These are phyloP conservation scores for Cinclus mexicanus DNA, from an alignment of 2,113 vertebrate species.

Conservation along the genomic window DNA sequence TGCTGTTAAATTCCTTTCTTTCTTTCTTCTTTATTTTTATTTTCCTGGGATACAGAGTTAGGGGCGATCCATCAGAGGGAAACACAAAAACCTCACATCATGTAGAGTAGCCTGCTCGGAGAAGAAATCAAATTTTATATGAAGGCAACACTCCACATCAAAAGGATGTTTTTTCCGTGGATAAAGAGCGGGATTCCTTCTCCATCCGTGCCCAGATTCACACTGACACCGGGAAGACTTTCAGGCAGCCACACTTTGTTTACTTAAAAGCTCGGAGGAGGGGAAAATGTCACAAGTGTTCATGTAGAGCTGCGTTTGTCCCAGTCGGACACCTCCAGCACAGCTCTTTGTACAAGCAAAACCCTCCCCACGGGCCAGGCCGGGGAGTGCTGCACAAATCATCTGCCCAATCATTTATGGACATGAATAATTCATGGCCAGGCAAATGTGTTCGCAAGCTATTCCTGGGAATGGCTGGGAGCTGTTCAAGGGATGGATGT, in stretches of 20 bases:
- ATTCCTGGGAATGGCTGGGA: neutral
- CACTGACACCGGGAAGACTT: constrained; percentile 47
- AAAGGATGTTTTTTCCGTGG: constrained; percentile 34
- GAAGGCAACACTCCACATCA: constrained; percentile 1
- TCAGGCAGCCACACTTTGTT: constrained; percentile 46
- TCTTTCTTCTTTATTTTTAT: neutral
- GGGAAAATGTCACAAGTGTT: constrained; percentile 57
- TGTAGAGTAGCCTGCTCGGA: neutral
- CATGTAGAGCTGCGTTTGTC: constrained; percentile 30
- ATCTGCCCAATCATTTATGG: constrained; percentile 55
- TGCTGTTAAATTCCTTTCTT: neutral
- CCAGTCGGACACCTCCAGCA: constrained; percentile 45
- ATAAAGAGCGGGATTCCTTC: constrained; percentile 31
- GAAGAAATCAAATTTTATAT: neutral
- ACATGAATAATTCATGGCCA: constrained; percentile 39
- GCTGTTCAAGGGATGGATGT: neutral
- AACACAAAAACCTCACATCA: neutral
- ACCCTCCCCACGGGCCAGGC: constrained; percentile 52
- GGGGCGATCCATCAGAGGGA: neutral
- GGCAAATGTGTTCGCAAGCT: constrained; percentile 19
- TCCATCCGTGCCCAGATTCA: constrained; percentile 37
- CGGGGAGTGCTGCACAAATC: neutral
- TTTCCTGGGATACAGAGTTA: neutral
- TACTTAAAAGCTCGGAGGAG: constrained; percentile 67
- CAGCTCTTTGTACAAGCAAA: constrained; percentile 64